These are phyloP conservation scores for Epinephelus cyanopodus DNA, from an alignment of 2,113 vertebrate species.

Conservation along the genomic window DNA sequence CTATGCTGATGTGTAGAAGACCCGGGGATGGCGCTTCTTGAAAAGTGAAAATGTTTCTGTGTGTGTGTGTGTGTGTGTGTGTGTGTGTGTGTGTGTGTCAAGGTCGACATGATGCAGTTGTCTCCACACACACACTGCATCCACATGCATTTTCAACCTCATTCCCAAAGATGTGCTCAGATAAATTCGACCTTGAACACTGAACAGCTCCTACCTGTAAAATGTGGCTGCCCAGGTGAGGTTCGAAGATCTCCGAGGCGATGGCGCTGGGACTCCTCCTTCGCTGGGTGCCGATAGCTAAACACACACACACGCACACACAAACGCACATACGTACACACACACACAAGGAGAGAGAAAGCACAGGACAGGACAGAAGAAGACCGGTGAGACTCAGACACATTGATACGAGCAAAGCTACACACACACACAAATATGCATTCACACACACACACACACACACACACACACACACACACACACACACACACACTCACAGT, in stretches of 20 bases:
- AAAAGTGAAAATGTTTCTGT: background rate
- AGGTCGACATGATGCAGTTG: no score
- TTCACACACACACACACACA: conserved; percentile 36
- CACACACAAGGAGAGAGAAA: conserved; percentile 66
- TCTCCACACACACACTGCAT: no score
- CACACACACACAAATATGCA: conserved; percentile 20
- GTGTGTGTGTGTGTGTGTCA: conserved; percentile 6
- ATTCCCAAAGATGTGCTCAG: no score
- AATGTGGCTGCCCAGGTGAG: conserved; percentile 99
- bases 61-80: conserved; percentile 10
- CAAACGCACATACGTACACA: conserved; percentile 36
- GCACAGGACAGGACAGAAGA: conserved; percentile 82
- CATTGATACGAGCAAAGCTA: conserved; percentile 80
- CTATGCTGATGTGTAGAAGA: no score
- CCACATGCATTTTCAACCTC: no score
- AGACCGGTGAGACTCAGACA: conserved; percentile 83
- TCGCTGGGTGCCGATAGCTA: conserved; percentile 96
- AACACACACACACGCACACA: conserved; percentile 48
- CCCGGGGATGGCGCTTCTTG: no score
- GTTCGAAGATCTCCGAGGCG: conserved; percentile 96
- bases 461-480: conserved; percentile 37
- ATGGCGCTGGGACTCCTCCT: conserved; percentile 93
- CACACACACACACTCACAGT: conserved; percentile 52
- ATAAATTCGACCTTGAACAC: background rate
- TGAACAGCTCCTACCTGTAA: conserved; percentile 91